Evolutionary conservation across 1,140 invertebrate genomes (phyloP).

Genomic region (Leucophenga varia): DNA sequence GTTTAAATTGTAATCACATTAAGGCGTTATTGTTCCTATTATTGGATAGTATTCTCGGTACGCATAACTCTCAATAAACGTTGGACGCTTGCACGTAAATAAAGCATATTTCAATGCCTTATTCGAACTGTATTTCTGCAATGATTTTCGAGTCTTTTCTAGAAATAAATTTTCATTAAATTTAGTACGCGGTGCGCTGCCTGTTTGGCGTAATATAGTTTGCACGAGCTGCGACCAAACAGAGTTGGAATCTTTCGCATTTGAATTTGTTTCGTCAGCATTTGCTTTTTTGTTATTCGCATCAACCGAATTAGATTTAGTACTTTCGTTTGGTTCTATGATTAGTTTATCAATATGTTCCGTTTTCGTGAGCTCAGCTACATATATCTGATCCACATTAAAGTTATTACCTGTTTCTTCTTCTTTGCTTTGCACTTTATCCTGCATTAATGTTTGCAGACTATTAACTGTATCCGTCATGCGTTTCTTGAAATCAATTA

Average conservation of each 20-base stretch:
- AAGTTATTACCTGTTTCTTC: no score
- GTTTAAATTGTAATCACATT: no score
- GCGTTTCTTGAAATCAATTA: constrained; percentile 43
- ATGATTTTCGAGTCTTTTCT: constrained; percentile 42
- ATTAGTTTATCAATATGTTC: no score
- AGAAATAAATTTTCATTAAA: constrained; percentile 37
- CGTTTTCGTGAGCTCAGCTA: no score
- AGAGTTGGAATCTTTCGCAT: constrained; percentile 18
- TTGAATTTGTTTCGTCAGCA: not conserved
- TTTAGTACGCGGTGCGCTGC: constrained; percentile 29
- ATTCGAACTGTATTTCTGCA: constrained; percentile 28
- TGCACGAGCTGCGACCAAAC: constrained; percentile 51
- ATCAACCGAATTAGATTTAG: no score
- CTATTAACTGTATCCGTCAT: constrained; percentile 47
- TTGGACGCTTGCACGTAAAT: constrained; percentile 39
- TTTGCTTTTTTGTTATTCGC: no score
- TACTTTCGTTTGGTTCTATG: no score
- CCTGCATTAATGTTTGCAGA: constrained; percentile 41
- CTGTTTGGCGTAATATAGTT: constrained; percentile 43
- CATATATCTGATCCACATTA: no score
- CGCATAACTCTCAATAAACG: constrained; percentile 43
- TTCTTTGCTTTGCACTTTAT: no score
- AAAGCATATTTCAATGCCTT: constrained; percentile 32
- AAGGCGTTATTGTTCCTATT: no score
- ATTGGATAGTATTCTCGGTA: constrained; percentile 46